Base-by-base conservation (phyloP, 2,888 invertebrate species). In the Drosophila percnosoma region DNA sequence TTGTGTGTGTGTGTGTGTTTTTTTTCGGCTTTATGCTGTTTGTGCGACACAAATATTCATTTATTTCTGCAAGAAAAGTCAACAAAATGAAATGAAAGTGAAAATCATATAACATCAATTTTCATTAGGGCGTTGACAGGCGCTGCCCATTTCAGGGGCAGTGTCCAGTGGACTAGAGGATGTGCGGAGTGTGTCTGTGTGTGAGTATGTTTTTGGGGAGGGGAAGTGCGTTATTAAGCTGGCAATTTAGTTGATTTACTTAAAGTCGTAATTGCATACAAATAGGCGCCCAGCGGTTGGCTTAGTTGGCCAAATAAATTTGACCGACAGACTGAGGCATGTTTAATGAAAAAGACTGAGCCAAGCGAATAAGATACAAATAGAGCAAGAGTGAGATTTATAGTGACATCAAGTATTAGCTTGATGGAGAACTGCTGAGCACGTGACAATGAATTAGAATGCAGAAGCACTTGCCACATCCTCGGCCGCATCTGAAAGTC, bases 31-130 rank as follows among this genome's bases (percentile, higher is more conserved):
- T 65, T 66, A 21, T n/a, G 54, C 10, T 75, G 54, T 31, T 53
- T 45, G 53, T 55, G 52, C 31, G 40, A 45, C 78, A 52, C 61
- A 73, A 73, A 78, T 75, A 64, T 69, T 75, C 71, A 75, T 82
- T 80, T 78, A 62, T 81, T 78, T 72, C 34, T 72, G 78, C 52
- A 21, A 65, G 21, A 52, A 76, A 69, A 72, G 73, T 75, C 82
- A 82, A 65, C 67, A 69, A n/a, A 77, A 62, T 71, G 66, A 68
- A 73, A 73, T 77, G 59, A 74, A 75, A 84, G 85, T 87, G 83
- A 85, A 84, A 87, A 89, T 85, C 88, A 85, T 85, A 78, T 82
- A 80, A 80, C 89, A 85, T 85, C 80, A 89, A 87, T 85, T 89
- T 87, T 80, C 89, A 85, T 85, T 85, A 89, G 70, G 51, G 57